Base-by-base conservation (phyloP, 2,113 vertebrate species). In the Maccullochella peelii region DNA sequence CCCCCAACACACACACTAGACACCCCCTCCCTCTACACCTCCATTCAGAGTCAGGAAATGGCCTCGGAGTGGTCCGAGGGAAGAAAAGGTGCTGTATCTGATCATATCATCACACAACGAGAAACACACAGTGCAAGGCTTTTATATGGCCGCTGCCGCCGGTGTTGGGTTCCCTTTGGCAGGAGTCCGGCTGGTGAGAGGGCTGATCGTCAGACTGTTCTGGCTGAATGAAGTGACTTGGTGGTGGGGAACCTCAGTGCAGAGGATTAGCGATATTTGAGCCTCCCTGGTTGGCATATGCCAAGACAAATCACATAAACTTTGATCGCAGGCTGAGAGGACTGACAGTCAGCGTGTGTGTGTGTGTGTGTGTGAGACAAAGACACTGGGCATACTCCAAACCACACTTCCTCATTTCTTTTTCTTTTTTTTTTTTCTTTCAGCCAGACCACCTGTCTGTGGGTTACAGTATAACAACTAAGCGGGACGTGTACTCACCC, bases 11-110 rank as follows among this genome's bases (percentile, higher is more conserved):
- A n/a, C 44, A 52, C 38, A 80, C 78, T 3, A 23, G 36, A 42
- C 62, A 1, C 21, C 2, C 40, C 63, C 62, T 33, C 78, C 44
- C 44, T 16, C 62, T 40, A 67, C 87, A 71, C 80, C 88, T 83
- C 88, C 87, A 93, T 95, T 95, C 88, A 94, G 91, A 95, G 88
- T 91, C 92, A 94, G 94, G 94, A 95, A 95, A 91, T 82, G 40
- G 88, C 82, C 89, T 91, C 80, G 5, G 55, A 88, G 79, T 70
- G 82, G 88, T 85, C 78, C 18, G 68, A 80, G 88, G 89, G 93
- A 94, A 90, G 92, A 93, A 92, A 91, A 94, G 93, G 91, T 94
- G 90, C 86, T 73, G 87, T 90, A 91, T 92, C 90, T 92, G 89
- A 94, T 93, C 91, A 91, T 93, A 92, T 94, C 90, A 89, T 91